These are phyloP conservation scores for Cryptocephalus primarius DNA, from an alignment of 2,888 invertebrate species.

Conservation along the genomic window DNA sequence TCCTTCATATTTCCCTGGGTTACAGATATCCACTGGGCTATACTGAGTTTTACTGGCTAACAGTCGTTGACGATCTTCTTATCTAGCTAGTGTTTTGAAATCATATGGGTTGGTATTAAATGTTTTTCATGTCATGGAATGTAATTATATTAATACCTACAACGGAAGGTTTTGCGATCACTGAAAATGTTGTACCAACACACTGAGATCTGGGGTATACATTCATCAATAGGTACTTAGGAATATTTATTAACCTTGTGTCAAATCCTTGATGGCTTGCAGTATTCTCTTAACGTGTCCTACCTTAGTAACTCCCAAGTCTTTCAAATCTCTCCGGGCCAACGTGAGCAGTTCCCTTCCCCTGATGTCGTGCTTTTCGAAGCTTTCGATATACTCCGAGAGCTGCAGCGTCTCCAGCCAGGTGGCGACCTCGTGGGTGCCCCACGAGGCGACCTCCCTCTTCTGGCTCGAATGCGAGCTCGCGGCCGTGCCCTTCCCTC, in stretches of 20 bases:
- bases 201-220: slow-evolving; percentile 10
- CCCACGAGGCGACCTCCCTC: slow-evolving; percentile 60
- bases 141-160: too few species aligned
- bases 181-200: slow-evolving; percentile 7
- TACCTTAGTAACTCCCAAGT: slow-evolving; percentile 87
- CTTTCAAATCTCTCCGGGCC: slow-evolving; percentile 77
- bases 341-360: slow-evolving; percentile 80
- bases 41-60: too few species aligned
- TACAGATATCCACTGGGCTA: too few species aligned
- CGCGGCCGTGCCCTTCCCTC: slow-evolving; percentile 37
- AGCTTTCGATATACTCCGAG: slow-evolving; percentile 83
- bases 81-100: too few species aligned
- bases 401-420: slow-evolving; percentile 88
- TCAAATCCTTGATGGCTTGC: slow-evolving; percentile 80
- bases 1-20: too few species aligned
- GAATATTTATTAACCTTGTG: slow-evolving; percentile 31
- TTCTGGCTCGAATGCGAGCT: slow-evolving; percentile 40
- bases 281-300: slow-evolving; percentile 93
- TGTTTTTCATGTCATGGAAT: too few species aligned
- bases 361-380: slow-evolving; percentile 82
- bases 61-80: too few species aligned
- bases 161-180: neutral
- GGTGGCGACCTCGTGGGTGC: slow-evolving; percentile 75
- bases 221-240: slow-evolving; percentile 7
- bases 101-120: too few species aligned